Evolutionary conservation across 2,797 vertebrate genomes (phyloP).

Genomic region (Benthosema pterotum): DNA sequence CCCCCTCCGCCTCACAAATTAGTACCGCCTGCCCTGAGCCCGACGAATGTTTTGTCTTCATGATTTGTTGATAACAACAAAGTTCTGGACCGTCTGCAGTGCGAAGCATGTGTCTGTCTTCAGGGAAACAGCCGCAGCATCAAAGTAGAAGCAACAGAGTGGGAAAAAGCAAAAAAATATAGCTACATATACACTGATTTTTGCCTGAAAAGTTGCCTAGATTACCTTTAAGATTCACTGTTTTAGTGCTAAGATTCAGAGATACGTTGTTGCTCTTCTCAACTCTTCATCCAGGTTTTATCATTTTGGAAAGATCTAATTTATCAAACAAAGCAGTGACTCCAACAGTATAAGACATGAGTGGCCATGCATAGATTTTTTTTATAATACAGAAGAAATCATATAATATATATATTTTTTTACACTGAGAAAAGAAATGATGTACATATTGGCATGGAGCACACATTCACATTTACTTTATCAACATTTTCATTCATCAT

Average conservation of each 20-base stretch:
- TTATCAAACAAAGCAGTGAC: slow-evolving; percentile 42
- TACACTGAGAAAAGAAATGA: slow-evolving; percentile 42
- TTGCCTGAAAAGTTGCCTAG: no score
- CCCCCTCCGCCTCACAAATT: no score
- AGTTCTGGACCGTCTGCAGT: no score
- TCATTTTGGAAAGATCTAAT: slow-evolving; percentile 31
- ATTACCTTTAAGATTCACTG: no score
- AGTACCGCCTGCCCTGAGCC: no score
- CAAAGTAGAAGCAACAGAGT: no score
- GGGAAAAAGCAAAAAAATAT: no score
- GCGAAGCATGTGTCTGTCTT: no score
- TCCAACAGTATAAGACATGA: slow-evolving; percentile 55
- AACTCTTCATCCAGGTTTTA: slow-evolving; percentile 26
- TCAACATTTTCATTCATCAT: slow-evolving; percentile 14
- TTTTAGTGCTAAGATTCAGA: slow-evolving; percentile 25
- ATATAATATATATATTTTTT: slow-evolving; percentile 40
- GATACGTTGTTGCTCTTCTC: slow-evolving; percentile 2
- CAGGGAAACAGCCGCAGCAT: no score
- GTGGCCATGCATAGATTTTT: slow-evolving; percentile 16
- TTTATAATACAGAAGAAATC: slow-evolving; percentile 41
- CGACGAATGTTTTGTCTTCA: no score
- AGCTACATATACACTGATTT: no score
- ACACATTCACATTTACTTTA: slow-evolving; percentile 33
- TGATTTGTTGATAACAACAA: no score
- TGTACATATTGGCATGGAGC: slow-evolving; percentile 13